phyloP scores from a whole-genome alignment of 2,113 vertebrate genomes.

The Myotis brandtii region DNA sequence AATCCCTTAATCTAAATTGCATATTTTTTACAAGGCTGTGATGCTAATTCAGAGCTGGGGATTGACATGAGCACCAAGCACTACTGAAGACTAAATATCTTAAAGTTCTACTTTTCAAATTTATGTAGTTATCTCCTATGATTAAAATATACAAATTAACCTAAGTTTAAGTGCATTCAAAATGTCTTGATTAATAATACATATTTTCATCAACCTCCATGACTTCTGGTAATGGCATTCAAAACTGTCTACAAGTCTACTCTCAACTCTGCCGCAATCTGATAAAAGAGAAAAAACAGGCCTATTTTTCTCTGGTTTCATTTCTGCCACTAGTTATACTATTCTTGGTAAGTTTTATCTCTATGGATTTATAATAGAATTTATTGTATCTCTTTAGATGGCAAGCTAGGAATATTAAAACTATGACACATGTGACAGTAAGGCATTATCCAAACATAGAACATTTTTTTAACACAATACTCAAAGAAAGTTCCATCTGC shows the following conservation, averaged over 20 bases:
- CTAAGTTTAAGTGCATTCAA: background rate
- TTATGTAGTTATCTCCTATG: background rate
- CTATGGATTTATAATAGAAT: background rate
- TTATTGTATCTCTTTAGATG: background rate
- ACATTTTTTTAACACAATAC: no score
- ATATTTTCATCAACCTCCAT: background rate
- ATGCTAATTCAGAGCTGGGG: background rate
- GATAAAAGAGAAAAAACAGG: background rate
- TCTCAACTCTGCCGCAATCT: background rate
- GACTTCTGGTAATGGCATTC: background rate
- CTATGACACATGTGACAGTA: background rate
- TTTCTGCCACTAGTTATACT: background rate
- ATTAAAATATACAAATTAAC: slow-evolving; percentile 15
- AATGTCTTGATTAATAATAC: background rate
- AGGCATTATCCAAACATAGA: no score
- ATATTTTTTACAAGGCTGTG: background rate
- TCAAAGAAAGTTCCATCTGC: no score
- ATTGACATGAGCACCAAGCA: background rate
- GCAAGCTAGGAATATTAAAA: background rate
- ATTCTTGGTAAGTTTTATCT: background rate
- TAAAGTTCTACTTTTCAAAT: background rate
- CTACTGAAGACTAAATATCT: background rate
- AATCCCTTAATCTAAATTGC: background rate
- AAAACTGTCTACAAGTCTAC: background rate
- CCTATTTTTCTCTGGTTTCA: background rate